phyloP scores from a whole-genome alignment of 1,140 invertebrate genomes.

The Penaeus japonicus region DNA sequence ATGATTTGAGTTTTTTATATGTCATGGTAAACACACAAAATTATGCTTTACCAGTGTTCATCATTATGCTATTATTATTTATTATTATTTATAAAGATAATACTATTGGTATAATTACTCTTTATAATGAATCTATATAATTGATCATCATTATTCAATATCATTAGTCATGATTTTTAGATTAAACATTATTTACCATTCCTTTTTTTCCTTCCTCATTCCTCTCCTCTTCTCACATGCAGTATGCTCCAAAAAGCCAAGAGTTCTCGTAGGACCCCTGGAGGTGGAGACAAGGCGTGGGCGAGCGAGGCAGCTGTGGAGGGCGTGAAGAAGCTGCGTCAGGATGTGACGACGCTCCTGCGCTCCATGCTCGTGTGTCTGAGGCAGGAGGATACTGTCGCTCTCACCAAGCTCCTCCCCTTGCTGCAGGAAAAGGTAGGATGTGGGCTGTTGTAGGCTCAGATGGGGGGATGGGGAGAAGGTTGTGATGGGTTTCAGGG shows the following conservation, averaged over 20 bases:
- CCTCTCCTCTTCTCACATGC: not conserved
- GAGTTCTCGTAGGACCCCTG: conserved; percentile 34
- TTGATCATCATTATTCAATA: too few relatives aligned
- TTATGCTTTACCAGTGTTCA: conserved; percentile 11
- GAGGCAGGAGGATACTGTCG: not conserved
- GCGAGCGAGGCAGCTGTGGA: conserved; percentile 43
- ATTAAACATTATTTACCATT: too few relatives aligned
- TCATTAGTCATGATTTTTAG: too few relatives aligned
- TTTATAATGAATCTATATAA: too few relatives aligned
- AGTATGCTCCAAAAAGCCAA: conserved; percentile 51
- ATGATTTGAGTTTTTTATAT: too few relatives aligned
- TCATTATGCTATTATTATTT: not conserved
- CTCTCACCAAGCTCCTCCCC: conserved; percentile 24
- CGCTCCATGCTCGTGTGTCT: conserved; percentile 35
- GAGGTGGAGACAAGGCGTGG: conserved; percentile 46
- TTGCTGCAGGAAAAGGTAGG: conserved; percentile 54
- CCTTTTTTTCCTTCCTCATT: not conserved
- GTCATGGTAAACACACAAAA: too few relatives aligned
- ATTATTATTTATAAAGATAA: too few relatives aligned
- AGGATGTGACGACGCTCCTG: conserved; percentile 43
- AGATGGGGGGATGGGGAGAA: too few relatives aligned
- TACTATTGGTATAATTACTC: too few relatives aligned
- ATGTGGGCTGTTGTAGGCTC: not conserved
- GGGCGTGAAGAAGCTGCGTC: conserved; percentile 42
- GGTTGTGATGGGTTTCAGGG: not conserved